A percentile compares a stretch with the other conserved stretches of the same genome.
phyloP scores from a whole-genome alignment of 1,140 invertebrate species.

The Latrodectus geometricus region DNA sequence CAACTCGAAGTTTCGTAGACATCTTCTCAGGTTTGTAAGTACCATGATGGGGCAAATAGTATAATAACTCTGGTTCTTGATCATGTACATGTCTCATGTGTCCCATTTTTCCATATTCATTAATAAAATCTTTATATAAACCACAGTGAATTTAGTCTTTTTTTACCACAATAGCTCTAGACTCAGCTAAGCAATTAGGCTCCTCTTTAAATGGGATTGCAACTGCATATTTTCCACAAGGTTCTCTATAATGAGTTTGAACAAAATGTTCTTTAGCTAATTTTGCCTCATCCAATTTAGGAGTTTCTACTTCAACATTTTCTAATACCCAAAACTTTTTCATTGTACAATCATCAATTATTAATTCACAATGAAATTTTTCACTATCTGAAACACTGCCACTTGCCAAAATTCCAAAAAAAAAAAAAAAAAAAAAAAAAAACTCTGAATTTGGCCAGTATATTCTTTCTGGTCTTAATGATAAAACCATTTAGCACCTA shows the following conservation, averaged over 20 bases:
- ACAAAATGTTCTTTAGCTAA: no score
- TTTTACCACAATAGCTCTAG: neutral
- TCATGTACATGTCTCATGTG: neutral
- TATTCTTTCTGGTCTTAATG: no score
- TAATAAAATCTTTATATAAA: neutral
- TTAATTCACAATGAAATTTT: no score
- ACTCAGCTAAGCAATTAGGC: neutral
- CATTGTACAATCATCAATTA: no score
- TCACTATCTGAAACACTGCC: no score
- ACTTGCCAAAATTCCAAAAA: no score
- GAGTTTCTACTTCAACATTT: no score
- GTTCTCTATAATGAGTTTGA: neutral
- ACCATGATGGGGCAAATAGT: constrained; percentile 20
- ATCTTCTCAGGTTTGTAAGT: neutral
- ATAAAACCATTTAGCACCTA: no score
- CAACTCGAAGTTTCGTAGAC: neutral
- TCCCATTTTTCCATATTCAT: constrained; percentile 3
- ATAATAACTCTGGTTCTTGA: neutral
- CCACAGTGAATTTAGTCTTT: neutral
- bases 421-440: no score
- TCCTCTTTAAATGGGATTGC: constrained; percentile 1
- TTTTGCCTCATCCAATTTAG: no score
- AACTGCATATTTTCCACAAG: neutral
- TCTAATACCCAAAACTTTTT: no score
- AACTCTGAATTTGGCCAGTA: no score